Evolutionary conservation across 2,797 vertebrate species (phyloP), one percentile per base, ranked within the genome.

Genomic region (Lacerta viridis): DNA sequence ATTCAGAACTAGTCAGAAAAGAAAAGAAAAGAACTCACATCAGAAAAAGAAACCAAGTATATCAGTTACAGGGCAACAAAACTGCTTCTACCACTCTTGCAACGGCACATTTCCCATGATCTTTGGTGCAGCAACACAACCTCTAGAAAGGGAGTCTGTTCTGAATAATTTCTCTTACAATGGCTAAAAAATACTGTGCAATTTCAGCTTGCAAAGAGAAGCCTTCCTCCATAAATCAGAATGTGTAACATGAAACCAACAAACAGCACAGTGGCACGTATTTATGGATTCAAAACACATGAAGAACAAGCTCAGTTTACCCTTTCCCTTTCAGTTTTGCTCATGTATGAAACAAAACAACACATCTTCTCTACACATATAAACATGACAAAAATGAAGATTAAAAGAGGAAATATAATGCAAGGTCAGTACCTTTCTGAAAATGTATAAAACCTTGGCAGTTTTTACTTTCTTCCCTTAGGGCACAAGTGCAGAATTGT

Each of bases 231-330:
- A 93, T 95, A 96, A 94, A 96, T 96, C 93, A 96, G 75, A 74
- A 86, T 39, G 66, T 0, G 94, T 94, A 96, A 96, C 92, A 90
- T 90, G 94, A 96, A 95, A 95, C 95, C 92, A 46, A 91, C 92
- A 91, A 94, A 90, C 87, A 95, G 90, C 91, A 89, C 92, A 94
- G 92, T 87, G 93, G 89, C 93, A 94, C 92, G 85, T 89, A 92
- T 94, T 94, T 93, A 93, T 91, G 91, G 92, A 95, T 94, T 93
- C 92, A 95, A 96, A 95, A 86, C 92, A 95, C 92, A 95, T 95
- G 94, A 95, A 94, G 92, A 95, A 90, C 87, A 90, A 93, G 91
- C 89, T 55, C 79, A 91, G 82, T 95, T 95, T 95, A 95, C 94
- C 90, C 92, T 94, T 95, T 95, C 92, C 71, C 88, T 75, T 83